Conservation (phyloP, 2,113 vertebrate genomes). For the Colossoma macropomum region DNA sequence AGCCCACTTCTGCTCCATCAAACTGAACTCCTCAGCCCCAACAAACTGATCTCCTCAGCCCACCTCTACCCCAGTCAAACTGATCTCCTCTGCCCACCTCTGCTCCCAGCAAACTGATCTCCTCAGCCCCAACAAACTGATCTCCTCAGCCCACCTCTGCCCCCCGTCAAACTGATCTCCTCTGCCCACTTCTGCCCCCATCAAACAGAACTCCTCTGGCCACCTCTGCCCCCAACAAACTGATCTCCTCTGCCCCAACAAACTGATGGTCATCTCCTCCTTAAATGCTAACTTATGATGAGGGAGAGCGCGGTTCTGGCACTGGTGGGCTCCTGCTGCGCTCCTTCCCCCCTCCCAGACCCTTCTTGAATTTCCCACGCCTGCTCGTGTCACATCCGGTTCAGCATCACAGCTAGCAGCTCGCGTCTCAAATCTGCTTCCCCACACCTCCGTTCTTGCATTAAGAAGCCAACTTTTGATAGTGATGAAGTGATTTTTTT, state of each 20-base stretch:
- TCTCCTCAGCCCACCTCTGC: too few relatives aligned
- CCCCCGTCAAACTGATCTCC: too few relatives aligned
- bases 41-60: too few relatives aligned
- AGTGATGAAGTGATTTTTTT: slow-evolving; percentile 68
- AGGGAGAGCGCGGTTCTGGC: background rate
- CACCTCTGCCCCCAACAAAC: background rate
- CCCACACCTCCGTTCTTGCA: slow-evolving; percentile 54
- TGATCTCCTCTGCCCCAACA: background rate
- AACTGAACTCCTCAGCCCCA: too few relatives aligned
- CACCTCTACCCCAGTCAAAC: too few relatives aligned
- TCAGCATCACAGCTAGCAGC: slow-evolving; percentile 66
- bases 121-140: too few relatives aligned
- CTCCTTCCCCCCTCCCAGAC: slow-evolving; percentile 27
- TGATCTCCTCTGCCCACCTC: too few relatives aligned
- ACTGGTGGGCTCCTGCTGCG: background rate
- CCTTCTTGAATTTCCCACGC: slow-evolving; percentile 81
- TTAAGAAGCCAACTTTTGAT: slow-evolving; percentile 80
- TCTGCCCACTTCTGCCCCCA: too few relatives aligned
- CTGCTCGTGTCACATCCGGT: slow-evolving; percentile 85
- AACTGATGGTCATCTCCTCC: background rate
- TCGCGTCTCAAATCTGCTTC: slow-evolving; percentile 67
- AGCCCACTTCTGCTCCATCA: too few relatives aligned
- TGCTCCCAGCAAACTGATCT: too few relatives aligned
- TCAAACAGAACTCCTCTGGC: background rate
- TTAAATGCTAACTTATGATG: background rate